A percentile compares a stretch with the other conserved stretches of the same genome.
Evolutionary conservation across 2,797 vertebrate genomes (phyloP).

Genomic region (Chromis chromis): DNA sequence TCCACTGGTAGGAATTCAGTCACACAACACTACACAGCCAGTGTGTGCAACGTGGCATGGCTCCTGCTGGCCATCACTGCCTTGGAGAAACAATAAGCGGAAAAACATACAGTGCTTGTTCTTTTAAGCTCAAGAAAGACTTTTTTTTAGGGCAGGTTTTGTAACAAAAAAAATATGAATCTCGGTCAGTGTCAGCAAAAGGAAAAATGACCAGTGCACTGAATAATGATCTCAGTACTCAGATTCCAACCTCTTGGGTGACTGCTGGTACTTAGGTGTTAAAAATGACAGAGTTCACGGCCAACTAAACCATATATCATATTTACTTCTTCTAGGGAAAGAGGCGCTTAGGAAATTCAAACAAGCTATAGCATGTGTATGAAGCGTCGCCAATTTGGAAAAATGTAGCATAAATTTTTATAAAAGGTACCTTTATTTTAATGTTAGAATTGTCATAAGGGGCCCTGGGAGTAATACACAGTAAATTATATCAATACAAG

Average conservation of each 20-base stretch:
- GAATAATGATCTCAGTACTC: constrained; percentile 39
- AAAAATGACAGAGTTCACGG: constrained; percentile 71
- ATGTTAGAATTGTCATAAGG: background rate
- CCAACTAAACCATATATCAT: constrained; percentile 42
- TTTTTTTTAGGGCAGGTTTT: background rate
- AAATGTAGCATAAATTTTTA: background rate
- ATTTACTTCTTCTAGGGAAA: constrained; percentile 43
- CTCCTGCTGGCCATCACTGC: constrained; percentile 52
- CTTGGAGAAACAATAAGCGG: constrained; percentile 48
- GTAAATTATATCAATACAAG: too few species aligned
- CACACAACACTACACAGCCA: constrained; percentile 42
- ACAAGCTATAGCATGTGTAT: constrained; percentile 6
- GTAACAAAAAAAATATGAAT: background rate
- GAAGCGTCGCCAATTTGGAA: constrained; percentile 5
- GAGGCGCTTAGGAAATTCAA: constrained; percentile 23
- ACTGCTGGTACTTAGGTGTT: constrained; percentile 33
- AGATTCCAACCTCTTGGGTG: constrained; percentile 24
- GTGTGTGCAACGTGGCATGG: constrained; percentile 52
- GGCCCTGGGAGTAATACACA: too few species aligned
- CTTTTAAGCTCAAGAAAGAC: background rate
- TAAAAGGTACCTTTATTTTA: constrained; percentile 4
- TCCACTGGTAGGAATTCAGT: constrained; percentile 42
- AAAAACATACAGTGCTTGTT: constrained; percentile 36
- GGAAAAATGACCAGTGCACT: constrained; percentile 35
- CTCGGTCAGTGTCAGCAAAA: constrained; percentile 26